Conservation (phyloP, 2,113 vertebrate species). For the Piliocolobus tephrosceles region DNA sequence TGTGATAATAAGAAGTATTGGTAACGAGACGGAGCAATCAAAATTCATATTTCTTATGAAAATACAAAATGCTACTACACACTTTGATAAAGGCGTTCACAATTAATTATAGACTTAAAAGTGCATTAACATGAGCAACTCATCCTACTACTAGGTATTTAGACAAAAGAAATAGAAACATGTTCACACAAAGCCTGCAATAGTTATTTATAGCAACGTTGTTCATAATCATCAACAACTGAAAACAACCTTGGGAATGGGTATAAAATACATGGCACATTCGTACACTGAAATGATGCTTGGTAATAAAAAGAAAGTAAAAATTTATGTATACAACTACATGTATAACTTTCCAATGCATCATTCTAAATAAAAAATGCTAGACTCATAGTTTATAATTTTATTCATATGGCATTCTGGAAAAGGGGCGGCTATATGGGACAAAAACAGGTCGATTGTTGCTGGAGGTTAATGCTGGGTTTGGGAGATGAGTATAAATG, state of each 20-base stretch:
- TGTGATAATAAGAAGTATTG: not conserved
- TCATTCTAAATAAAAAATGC: not conserved
- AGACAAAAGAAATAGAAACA: not conserved
- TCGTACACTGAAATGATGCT: not conserved
- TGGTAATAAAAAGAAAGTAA: not conserved
- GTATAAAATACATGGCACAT: not conserved
- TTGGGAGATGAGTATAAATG: not conserved
- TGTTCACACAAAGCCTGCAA: not conserved
- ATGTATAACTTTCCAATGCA: not conserved
- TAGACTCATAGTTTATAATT: not conserved
- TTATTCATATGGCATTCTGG: not conserved
- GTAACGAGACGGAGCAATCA: not conserved
- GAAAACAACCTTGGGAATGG: not conserved
- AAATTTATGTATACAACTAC: too few species aligned
- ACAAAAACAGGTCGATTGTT: not conserved
- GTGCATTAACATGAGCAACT: not conserved
- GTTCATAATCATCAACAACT: not conserved
- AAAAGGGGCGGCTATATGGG: rapidly evolving
- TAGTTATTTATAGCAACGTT: not conserved
- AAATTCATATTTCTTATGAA: not conserved
- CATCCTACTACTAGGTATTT: not conserved
- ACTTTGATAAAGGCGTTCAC: not conserved
- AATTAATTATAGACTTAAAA: not conserved
- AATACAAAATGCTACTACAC: not conserved
- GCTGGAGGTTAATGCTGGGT: not conserved